Base-by-base conservation (phyloP, 1,140 invertebrate genomes). In the Hydropsyche tenuis region DNA sequence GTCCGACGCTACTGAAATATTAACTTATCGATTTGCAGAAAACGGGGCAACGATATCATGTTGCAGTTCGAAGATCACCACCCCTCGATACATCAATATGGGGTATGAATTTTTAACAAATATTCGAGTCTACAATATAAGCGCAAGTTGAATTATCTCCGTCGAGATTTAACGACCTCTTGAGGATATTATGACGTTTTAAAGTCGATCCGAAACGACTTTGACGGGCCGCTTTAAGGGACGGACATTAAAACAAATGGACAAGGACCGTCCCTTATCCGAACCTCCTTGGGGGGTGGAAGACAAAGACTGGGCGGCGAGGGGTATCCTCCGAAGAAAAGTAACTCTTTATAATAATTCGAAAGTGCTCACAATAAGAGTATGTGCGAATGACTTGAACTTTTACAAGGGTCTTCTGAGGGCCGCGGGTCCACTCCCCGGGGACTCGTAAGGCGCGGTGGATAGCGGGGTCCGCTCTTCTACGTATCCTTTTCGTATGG, bases 281-380 rank as follows among this genome's bases (percentile, higher is more conserved):
- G 9, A 37, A 9, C 3, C 30, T 37, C 30, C 9, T 9, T 37
- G 30, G 30, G 14, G 46, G 46, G 14, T 9, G 43, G 43, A 7
- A n/a, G 43, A 45, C 43, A 9, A n/a, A n/a, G 18, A 51, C 4
- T 14, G 56, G 1, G 48, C 14, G 48, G 20, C 48, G 16, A 18
- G 16, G 48, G 16, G 18, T 48, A 62, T 64, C 69, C 66, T 64
- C 71, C 48, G 30, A 72, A 75, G 71, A 69, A 69, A 73, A 73
- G 74, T 75, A 73, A 76, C 72, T 76, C 71, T 76, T 76, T 76
- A 76, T 76, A 76, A 76, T 76, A 73, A 75, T 75, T 75, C 60
- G 70, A 73, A 76, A 73, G 75, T 73, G 75, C 75, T 73, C 75
- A 66, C 70, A 75, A 75, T 62, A 65, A 75, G 75, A 76, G 66